These are phyloP conservation scores for Mercenaria mercenaria DNA, from an alignment of 1,140 invertebrate genomes.

Conservation along the genomic window DNA sequence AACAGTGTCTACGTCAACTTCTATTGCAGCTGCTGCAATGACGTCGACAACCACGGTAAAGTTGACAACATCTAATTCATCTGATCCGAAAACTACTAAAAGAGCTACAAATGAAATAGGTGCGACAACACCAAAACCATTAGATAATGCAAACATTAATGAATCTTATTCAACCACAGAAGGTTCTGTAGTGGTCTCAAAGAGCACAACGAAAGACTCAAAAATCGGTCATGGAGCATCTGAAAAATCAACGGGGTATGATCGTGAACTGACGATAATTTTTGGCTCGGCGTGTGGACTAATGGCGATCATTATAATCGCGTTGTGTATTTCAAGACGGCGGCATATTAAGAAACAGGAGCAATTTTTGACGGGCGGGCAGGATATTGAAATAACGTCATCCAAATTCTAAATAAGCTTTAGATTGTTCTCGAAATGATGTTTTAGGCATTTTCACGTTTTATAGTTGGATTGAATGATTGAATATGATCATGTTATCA, in stretches of 20 bases:
- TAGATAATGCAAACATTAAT: neutral
- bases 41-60: neutral
- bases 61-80: neutral
- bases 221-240: neutral
- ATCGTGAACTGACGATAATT: conserved; percentile 59
- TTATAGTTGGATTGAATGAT: no score
- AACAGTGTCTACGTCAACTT: neutral
- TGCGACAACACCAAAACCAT: neutral
- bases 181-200: neutral
- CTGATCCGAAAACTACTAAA: neutral
- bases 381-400: conserved; percentile 52
- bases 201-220: neutral
- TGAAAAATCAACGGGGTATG: conserved; percentile 16
- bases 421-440: no score
- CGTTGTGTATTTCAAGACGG: conserved; percentile 3
- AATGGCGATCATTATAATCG: conserved; percentile 31
- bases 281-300: conserved; percentile 46
- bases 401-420: conserved; percentile 37
- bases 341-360: neutral
- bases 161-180: neutral
- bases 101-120: no score
- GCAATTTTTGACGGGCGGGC: conserved; percentile 50
- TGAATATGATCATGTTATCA: no score
- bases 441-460: no score
- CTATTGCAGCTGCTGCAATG: neutral